Percentiles rank a stretch among this genome's conserved stretches.
These are phyloP conservation scores for Acrocephalus arundinaceus DNA, from an alignment of 2,113 vertebrate species.

Conservation along the genomic window DNA sequence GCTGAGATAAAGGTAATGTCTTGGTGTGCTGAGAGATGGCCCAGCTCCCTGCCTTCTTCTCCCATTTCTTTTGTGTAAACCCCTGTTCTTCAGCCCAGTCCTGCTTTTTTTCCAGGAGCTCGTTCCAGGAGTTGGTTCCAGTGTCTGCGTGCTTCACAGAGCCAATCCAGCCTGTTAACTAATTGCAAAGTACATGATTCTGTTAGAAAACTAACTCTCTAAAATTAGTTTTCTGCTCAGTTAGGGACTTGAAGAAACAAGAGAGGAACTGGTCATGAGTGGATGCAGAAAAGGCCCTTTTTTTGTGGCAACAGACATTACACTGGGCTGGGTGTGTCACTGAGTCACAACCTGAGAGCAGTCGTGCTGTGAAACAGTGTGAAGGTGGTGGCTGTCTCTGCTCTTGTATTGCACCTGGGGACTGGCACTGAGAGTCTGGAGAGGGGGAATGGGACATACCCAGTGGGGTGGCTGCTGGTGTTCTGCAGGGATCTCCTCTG, in stretches of 20 bases:
- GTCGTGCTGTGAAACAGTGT: accelerated
- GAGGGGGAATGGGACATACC: background rate
- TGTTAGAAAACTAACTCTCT: background rate
- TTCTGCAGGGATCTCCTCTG: background rate
- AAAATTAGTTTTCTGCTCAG: background rate
- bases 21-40: background rate
- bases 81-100: background rate
- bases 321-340: accelerated
- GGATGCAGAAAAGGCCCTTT: background rate
- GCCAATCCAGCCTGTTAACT: background rate
- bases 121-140: background rate
- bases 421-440: background rate
- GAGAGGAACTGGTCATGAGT: background rate
- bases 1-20: background rate
- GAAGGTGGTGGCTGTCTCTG: background rate
- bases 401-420: background rate
- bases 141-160: background rate
- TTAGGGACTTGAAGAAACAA: background rate
- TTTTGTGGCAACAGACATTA: background rate
- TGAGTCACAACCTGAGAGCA: background rate
- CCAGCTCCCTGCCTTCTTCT: background rate
- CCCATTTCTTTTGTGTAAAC: background rate
- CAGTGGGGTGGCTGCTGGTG: background rate
- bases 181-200: background rate
- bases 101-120: background rate